Conservation (phyloP, 2,113 vertebrate genomes). For the Syrmaticus mikado region DNA sequence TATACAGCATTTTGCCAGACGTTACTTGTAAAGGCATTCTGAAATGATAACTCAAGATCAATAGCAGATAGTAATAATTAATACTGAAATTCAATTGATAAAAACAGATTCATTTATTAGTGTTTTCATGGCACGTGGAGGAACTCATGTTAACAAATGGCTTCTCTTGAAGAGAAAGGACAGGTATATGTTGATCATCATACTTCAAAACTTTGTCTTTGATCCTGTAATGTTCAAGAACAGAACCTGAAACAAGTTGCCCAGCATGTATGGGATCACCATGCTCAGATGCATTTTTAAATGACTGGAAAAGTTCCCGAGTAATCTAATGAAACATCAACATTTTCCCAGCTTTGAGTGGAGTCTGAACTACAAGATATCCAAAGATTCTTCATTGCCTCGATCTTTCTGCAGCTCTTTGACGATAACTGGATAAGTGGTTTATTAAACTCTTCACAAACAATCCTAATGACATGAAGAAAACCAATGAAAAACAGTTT, state of each 20-base stretch:
- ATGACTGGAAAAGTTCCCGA: background rate
- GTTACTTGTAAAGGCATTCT: background rate
- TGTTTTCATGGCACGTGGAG: background rate
- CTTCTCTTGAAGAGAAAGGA: background rate
- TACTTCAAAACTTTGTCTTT: background rate
- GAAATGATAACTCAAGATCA: background rate
- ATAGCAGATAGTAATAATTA: background rate
- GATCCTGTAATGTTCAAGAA: background rate
- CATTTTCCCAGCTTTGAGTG: background rate
- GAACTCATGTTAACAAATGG: background rate
- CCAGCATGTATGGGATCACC: background rate
- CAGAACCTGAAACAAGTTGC: background rate
- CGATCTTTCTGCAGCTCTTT: background rate
- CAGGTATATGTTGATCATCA: background rate
- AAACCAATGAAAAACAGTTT: background rate
- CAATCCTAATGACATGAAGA: background rate
- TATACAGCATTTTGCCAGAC: background rate
- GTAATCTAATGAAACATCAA: background rate
- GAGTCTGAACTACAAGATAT: background rate
- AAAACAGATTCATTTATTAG: background rate
- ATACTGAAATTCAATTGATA: background rate
- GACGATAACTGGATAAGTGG: background rate
- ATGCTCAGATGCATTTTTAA: background rate
- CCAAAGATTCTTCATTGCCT: background rate
- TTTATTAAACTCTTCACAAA: background rate